Evolutionary conservation across 2,888 invertebrate genomes (phyloP), one percentile per base, ranked within the genome.

Genomic region (Phyllotreta striolata): DNA sequence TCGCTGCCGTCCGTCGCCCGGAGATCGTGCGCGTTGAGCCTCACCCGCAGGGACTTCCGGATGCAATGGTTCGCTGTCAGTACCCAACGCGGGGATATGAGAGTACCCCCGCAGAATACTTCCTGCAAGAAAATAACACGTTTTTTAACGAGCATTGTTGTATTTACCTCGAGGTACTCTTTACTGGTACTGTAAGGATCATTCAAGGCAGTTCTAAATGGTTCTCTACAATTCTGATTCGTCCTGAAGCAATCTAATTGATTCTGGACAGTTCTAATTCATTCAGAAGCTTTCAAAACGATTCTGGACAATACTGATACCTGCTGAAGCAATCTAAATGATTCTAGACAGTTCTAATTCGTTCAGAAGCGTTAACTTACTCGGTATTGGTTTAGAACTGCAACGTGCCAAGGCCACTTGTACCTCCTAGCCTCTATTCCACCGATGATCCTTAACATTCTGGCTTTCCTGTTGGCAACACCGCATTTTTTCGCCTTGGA

Each of bases 341-440:
- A n/a, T n/a, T n/a, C n/a, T n/a, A n/a, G n/a, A n/a, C n/a, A n/a
- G n/a, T n/a, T n/a, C n/a, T n/a, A n/a, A n/a, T n/a, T n/a, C n/a
- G n/a, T n/a, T n/a, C n/a, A n/a, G n/a, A n/a, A n/a, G n/a, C n/a
- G n/a, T n/a, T n/a, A n/a, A n/a, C 81, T 79, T 81, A 92, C 93
- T 85, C 89, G 89, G 80, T 88, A 90, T 76, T 90, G 86, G 80
- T 95, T 96, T 64, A 96, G 85, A 57, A 97, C 89, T 56, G 93
- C 95, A 13, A 94, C 95, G 83, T 96, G 95, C 96, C 96, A 96
- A 0, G 95, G 95, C 96, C 96, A 97, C 77, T 91, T 91, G 41
- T 94, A 92, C 54, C 88, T 90, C 8, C 86, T 84, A 0, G 94
- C 87, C 43, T 92, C 90, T 57, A 88, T 84, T 0, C 96, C 96